Conservation (phyloP, 2,113 vertebrate genomes). For the Ailuropoda melanoleuca region DNA sequence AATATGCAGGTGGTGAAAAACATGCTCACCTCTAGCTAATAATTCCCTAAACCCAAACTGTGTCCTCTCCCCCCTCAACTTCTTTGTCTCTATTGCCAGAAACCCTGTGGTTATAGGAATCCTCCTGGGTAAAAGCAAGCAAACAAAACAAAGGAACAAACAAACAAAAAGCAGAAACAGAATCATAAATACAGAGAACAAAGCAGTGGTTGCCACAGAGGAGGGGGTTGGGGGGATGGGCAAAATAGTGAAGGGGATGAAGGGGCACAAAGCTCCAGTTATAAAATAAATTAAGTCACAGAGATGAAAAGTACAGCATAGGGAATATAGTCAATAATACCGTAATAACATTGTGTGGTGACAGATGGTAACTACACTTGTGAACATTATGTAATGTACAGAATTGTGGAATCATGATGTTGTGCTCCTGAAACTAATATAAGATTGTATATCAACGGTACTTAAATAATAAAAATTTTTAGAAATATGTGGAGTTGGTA, state of each 20-base stretch:
- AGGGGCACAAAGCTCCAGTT: neutral
- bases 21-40: neutral
- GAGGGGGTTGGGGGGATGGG: neutral
- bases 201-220: neutral
- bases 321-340: neutral
- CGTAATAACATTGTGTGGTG: neutral
- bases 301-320: neutral
- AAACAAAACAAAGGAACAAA: neutral
- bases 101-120: neutral
- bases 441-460: neutral
- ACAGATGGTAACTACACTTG: neutral
- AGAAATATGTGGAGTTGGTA: neutral
- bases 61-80: neutral
- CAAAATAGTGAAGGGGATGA: neutral
- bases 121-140: neutral
- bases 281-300: neutral
- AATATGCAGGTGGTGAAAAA: constrained; percentile 26
- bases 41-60: neutral
- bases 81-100: neutral
- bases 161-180: neutral
- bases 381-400: neutral
- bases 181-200: neutral
- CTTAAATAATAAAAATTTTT: neutral
- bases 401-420: neutral
- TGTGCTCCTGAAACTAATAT: neutral